Base-by-base conservation (phyloP, 2,888 invertebrate genomes). In the Smittia aterrima region DNA sequence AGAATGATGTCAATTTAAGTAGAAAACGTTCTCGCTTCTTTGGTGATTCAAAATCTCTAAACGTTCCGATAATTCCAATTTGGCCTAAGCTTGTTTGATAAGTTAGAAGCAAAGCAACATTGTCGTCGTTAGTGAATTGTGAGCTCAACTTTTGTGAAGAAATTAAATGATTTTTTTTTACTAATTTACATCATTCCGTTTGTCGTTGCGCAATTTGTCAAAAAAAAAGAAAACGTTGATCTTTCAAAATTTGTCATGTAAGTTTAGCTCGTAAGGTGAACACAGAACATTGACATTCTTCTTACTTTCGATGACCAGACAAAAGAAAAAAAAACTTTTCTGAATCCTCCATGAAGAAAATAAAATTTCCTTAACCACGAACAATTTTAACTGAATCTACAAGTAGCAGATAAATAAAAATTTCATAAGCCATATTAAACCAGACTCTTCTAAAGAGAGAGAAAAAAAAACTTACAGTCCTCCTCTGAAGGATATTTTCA, bases 1-100 rank as follows among this genome's bases (percentile, higher is more conserved):
- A 47, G 58, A 58, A 58, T 58, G 58, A 58, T 58, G 58, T 58
- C 22, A 22, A 22, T 58, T 58, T 58, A 2, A 58, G 58, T 20
- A 22, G 18, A 58, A 58, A 18, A n/a, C n/a, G n/a, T n/a, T n/a
- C n/a, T 38, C 11, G 38, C 38, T n/a, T 47, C 11, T 11, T 47
- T 16, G 47, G 3, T 47, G 47, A n/a, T 47, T 47, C 9, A 47
- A 47, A 47, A 47, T 47, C 6, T 2, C n/a, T 6, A 11, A 47
- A n/a, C n/a, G 32, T 6, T 32, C 9, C 9, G 32, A 32, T 32
- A 9, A 32, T 6, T 47, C 47, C 4, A 4, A 13, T 13, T 47
- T 47, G 47, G 47, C 47, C 47, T 47, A 47, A 11, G 13, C 47
- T 47, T 11, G 47, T 47, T 11, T 3, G 47, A n/a, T 47, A 47